These are phyloP conservation scores for Gryon sp. DNA, from an alignment of 1,140 invertebrate genomes.

Conservation along the genomic window DNA sequence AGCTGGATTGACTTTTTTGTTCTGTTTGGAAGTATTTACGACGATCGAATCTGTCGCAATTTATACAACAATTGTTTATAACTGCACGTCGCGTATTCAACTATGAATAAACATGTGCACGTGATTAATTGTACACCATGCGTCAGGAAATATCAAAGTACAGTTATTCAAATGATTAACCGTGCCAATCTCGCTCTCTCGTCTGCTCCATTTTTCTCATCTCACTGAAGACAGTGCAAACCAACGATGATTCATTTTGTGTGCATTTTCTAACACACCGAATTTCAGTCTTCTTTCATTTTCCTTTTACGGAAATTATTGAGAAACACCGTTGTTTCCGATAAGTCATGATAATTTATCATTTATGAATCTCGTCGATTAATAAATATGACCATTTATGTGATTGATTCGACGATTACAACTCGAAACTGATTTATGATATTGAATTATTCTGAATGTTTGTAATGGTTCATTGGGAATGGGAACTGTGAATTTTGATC, in stretches of 20 bases:
- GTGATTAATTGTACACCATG: conserved; percentile 24
- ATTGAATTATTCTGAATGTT: too few relatives aligned
- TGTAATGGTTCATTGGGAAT: too few relatives aligned
- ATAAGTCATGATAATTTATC: too few relatives aligned
- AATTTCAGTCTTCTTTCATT: conserved; percentile 15
- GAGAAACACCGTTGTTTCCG: background rate
- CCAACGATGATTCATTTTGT: conserved; percentile 41
- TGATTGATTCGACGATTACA: background rate
- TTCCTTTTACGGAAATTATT: background rate
- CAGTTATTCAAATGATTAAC: conserved; percentile 36
- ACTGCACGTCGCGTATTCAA: background rate
- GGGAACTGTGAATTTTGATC: too few relatives aligned
- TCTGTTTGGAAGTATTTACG: too few relatives aligned
- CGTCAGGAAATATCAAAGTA: conserved; percentile 21
- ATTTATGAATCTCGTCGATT: background rate
- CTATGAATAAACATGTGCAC: conserved; percentile 29
- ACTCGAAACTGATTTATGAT: background rate
- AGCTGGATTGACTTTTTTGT: too few relatives aligned
- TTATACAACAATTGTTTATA: conserved; percentile 12
- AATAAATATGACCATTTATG: conserved; percentile 1
- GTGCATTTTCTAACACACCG: conserved; percentile 8
- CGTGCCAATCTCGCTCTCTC: background rate
- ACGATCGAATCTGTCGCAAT: conserved; percentile 13
- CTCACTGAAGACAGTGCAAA: conserved; percentile 26
- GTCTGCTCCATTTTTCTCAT: conserved; percentile 25